These are phyloP conservation scores for Chelon auratus DNA, from an alignment of 2,797 vertebrate genomes.

Conservation along the genomic window DNA sequence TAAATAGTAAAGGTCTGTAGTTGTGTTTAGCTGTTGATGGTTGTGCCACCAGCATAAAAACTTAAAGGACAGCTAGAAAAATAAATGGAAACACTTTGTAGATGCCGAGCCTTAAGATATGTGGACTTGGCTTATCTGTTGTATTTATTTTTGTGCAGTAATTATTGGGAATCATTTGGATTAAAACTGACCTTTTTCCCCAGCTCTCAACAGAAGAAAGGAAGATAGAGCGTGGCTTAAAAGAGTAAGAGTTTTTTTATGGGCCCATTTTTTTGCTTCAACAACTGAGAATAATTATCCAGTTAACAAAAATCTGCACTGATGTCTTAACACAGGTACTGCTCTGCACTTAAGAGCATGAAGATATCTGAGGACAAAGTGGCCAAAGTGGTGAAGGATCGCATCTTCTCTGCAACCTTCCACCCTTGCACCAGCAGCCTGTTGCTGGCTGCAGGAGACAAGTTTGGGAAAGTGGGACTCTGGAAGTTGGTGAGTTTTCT, in stretches of 20 bases:
- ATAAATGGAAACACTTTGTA: background rate
- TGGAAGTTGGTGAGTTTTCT: constrained; percentile 88
- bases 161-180: background rate
- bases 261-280: background rate
- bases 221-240: constrained; percentile 53
- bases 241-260: constrained; percentile 63
- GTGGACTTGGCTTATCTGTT: background rate
- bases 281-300: background rate
- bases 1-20: background rate
- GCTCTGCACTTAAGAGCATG: constrained; percentile 81
- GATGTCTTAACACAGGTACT: constrained; percentile 82
- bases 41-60: background rate
- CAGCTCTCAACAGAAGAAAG: constrained; percentile 54
- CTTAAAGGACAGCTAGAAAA: background rate
- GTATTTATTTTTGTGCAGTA: too few relatives aligned
- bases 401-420: constrained; percentile 86
- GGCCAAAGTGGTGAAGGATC: constrained; percentile 85
- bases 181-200: background rate
- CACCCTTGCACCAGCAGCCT: constrained; percentile 87
- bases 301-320: background rate
- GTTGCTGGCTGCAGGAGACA: constrained; percentile 90
- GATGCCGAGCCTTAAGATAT: background rate
- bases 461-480: constrained; percentile 86
- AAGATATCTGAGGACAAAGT: constrained; percentile 75
- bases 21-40: background rate